Conservation (phyloP, 2,797 vertebrate species). For the Amazonetta brasiliensis region DNA sequence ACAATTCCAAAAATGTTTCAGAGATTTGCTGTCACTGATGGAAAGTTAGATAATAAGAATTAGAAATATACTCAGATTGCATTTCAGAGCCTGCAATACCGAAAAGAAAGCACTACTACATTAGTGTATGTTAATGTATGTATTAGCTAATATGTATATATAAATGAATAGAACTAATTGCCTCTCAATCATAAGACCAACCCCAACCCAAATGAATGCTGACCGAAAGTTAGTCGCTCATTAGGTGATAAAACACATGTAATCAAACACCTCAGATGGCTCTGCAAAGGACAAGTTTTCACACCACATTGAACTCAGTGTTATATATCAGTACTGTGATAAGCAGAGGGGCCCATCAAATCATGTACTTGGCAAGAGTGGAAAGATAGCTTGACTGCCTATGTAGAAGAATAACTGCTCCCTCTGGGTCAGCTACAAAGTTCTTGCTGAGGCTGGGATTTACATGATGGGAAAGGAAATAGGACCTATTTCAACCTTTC, state of each 20-base stretch:
- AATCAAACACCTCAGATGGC: not conserved
- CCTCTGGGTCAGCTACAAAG: not conserved
- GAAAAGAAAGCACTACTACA: not conserved
- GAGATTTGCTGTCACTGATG: not conserved
- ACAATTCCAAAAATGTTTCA: not conserved
- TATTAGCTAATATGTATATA: not conserved
- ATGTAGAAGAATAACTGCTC: not conserved
- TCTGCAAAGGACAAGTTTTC: not conserved
- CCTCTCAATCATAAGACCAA: not conserved
- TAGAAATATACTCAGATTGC: not conserved
- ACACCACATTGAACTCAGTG: not conserved
- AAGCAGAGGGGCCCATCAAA: not conserved
- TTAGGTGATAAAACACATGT: fast-evolving
- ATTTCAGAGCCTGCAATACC: not conserved
- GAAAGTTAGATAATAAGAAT: not conserved
- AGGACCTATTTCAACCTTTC: not conserved
- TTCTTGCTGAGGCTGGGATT: not conserved
- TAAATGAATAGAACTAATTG: not conserved
- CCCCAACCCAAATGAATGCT: not conserved
- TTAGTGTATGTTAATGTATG: not conserved
- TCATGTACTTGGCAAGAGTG: not conserved
- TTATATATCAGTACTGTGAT: not conserved
- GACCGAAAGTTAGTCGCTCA: not conserved
- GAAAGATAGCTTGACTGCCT: not conserved
- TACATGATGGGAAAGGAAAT: not conserved